These are phyloP conservation scores for Platysternon megacephalum DNA, from an alignment of 2,113 vertebrate genomes.

Conservation along the genomic window DNA sequence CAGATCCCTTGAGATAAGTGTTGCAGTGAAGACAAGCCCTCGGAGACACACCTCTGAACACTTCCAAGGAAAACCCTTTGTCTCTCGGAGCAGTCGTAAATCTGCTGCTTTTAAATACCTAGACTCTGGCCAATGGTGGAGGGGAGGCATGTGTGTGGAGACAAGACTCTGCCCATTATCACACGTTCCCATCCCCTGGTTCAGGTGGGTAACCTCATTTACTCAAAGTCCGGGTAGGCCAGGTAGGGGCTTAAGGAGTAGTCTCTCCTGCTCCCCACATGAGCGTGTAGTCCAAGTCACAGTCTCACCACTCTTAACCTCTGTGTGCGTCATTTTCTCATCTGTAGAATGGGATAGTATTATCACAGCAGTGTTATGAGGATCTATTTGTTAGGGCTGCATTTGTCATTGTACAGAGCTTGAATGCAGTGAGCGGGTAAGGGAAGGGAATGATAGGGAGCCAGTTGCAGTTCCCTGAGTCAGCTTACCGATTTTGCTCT, in stretches of 20 bases:
- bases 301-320: background rate
- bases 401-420: accelerated
- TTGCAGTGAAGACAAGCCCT: background rate
- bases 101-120: background rate
- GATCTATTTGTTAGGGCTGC: background rate
- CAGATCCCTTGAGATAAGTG: accelerated
- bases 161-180: background rate
- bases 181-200: background rate
- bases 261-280: background rate
- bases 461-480: background rate
- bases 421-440: background rate
- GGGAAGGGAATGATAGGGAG: background rate
- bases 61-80: background rate
- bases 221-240: background rate
- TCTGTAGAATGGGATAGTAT: accelerated
- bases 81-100: background rate
- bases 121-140: background rate
- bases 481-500: background rate
- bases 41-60: background rate
- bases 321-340: accelerated
- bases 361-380: background rate
- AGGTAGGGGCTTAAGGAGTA: background rate
- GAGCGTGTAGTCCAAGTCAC: accelerated
- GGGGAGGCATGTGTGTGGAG: accelerated
- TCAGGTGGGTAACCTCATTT: background rate